Base-by-base conservation (phyloP, 2,113 vertebrate genomes). In the Ailurus styani region DNA sequence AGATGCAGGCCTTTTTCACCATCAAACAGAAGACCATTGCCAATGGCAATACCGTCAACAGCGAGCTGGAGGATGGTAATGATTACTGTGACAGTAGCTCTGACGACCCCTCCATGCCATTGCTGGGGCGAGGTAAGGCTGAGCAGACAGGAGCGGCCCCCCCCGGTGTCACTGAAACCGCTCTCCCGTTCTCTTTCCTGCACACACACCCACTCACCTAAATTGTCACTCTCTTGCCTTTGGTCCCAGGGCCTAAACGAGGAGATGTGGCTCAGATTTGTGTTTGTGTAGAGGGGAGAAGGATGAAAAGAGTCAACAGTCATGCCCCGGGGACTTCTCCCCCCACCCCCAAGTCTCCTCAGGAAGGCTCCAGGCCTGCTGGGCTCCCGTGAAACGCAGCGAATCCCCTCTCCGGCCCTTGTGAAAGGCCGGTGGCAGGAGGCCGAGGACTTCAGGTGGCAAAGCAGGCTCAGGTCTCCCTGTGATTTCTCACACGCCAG, bases 61-160 rank as follows among this genome's bases (percentile, higher is more conserved):
- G 98, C 37, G 99, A 99, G 98, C 98, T 99, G 99, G 99, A 99
- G 98, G 99, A 99, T 79, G 99, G 99, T 99, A 99, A 99, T 99
- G 98, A 98, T 98, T 98, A 54, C 99, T 99, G 99, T 99, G 98
- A 98, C 96, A 97, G 98, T 99, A 98, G 98, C 98, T 98, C 93
- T 98, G 99, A 99, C 98, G 99, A 99, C 97, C 99, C 99, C 81
- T 99, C 99, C 92, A 96, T 99, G 97, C 99, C 99, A 95, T 99
- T 99, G 87, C 98, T 99, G 79, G 95, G 98, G 90, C 86, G 97
- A 99, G 99, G 99, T 99, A 99, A 99, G 99, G 99, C 99, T 99
- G 99, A 99, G 99, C 99, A 99, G 99, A 99, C 99, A 99, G 99
- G 99, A 99, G 97, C 45, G 40, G 77, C 60, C 60, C 83, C 81